Base-by-base conservation (phyloP, 2,797 vertebrate species). In the Rhinoraja longicauda region DNA sequence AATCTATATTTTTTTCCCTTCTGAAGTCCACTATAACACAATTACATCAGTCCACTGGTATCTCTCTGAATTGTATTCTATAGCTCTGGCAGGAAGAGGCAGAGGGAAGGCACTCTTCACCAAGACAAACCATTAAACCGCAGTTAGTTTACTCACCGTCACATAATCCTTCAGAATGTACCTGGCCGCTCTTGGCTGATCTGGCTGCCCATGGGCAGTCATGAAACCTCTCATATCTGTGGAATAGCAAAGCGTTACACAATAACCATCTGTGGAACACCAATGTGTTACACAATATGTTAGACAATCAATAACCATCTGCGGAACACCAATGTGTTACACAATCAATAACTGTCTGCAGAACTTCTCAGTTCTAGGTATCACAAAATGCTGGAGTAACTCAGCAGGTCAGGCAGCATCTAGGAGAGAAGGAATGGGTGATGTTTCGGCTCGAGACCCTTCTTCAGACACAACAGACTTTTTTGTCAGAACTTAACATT, bases 121-220 rank as follows among this genome's bases (percentile, higher is more conserved):
- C 13, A 88, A 5, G 17, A 62, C 13, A 64, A 88, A 32, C 15
- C 64, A 88, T 19, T n/a, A 36, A 26, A 29, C 72, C 26, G 1
- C 26, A 39, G 19, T 29, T 32, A 26, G 29, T 75, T 21, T 67
- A 97, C 98, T 96, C 95, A 99, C 99, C 15, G 0, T 96, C 93
- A 99, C 99, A 0, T 97, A 99, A 94, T 99, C 99, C 95, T 99
- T 99, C 92, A 99, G 95, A 90, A 99, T 94, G 15, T 99, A 99
- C 17, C 99, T 98, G 29, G 98, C 97, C n/a, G 99, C 98, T 93
- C 98, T 97, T 0, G 99, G 96, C 94, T 99, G 98, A 95, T 99
- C 99, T 1, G 98, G 99, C 94, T 99, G 98, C 4, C 99, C 99
- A 0, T 99, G 99, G 0, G 98, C 94, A 0, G 98, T 99, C 99